Evolutionary conservation across 2,113 vertebrate species (phyloP), one percentile per base, ranked within the genome.

Genomic region (Myiozetetes cayanensis): DNA sequence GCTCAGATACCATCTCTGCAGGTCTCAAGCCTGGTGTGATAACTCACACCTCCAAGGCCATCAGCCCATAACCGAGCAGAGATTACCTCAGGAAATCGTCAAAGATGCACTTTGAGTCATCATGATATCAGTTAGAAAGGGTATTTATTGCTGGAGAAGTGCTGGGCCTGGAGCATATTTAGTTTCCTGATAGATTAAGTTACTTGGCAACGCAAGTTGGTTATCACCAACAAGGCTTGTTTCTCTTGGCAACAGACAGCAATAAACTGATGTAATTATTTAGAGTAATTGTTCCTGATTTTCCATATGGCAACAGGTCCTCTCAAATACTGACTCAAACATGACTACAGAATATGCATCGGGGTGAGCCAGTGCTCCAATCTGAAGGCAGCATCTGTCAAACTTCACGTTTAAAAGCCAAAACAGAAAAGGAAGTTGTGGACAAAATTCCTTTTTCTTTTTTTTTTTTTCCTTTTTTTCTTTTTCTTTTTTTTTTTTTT

Each of bases 171-270:
- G 21, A 55, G 75, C 10, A 0, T 8, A 11, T 71, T 93, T 55
- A 16, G 73, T 71, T 77, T 80, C 77, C 81, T 88, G 82, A 49
- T 75, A 82, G 90, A 92, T 56, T 80, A 62, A 82, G 79, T 92
- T 91, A 65, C 87, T 95, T 97, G 95, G 90, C 82, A 94, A 86
- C 55, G 0, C 41, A n/a, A 71, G 49, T 55, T 55, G 81, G 70
- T 19, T 94, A 50, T 94, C 94, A 80, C 62, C 91, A 94, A 73
- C 79, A 77, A 49, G 68, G 12, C 76, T 68, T 77, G 91, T 95
- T 97, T 94, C 89, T 94, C 94, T 72, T 97, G 96, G 95, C 96
- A 94, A 91, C 96, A 79, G 78, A 62, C 50, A 85, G 76, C 67
- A 85, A 68, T 89, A 79, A 94, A 82, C 71, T 80, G 92, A 87